These are phyloP conservation scores for Lacerta viridis DNA, from an alignment of 2,797 vertebrate species.

Conservation along the genomic window DNA sequence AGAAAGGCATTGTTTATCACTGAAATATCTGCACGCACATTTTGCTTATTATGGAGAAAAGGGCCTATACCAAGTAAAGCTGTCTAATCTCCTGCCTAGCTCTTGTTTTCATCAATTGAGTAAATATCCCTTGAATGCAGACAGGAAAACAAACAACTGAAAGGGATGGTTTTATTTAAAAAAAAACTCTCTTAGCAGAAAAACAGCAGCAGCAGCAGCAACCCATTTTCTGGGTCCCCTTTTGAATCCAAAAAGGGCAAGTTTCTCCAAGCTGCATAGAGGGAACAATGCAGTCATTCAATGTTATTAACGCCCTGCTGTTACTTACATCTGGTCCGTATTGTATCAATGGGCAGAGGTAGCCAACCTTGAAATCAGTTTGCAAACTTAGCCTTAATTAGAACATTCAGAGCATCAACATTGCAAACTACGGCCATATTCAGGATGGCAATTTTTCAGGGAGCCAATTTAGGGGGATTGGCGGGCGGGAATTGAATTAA, in stretches of 20 bases:
- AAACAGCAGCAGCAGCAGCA: neutral
- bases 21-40: neutral
- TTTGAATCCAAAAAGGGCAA: conserved; percentile 24
- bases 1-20: conserved; percentile 25
- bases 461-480: neutral
- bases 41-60: conserved; percentile 17
- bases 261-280: neutral
- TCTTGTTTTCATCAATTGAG: conserved; percentile 39
- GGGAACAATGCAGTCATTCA: neutral
- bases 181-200: neutral
- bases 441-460: conserved; percentile 26
- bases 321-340: conserved; percentile 50
- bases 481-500: neutral
- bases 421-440: conserved; percentile 4
- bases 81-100: neutral
- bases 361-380: conserved; percentile 65
- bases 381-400: conserved; percentile 60
- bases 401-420: conserved; percentile 40
- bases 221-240: neutral
- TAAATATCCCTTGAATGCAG: neutral
- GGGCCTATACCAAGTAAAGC: neutral
- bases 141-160: conserved; percentile 26
- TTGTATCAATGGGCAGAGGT: conserved; percentile 46
- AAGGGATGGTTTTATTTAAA: conserved; percentile 28
- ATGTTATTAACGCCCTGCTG: conserved; percentile 43